Evolutionary conservation across 2,888 invertebrate genomes (phyloP).

Genomic region (Cataglyphis albicans): DNA sequence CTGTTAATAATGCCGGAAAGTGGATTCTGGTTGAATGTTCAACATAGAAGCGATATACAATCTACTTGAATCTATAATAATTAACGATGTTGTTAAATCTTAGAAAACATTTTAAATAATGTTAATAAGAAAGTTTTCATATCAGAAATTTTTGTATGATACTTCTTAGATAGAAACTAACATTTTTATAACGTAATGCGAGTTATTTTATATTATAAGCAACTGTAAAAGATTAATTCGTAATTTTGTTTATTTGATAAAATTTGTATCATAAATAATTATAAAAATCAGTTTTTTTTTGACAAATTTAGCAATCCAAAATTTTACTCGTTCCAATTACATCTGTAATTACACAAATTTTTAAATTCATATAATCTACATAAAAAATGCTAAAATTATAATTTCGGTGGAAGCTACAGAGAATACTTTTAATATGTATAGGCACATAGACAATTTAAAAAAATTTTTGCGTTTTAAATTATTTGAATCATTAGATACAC

Average conservation of each 20-base stretch:
- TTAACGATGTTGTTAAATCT: slow-evolving; percentile 22
- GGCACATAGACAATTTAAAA: not conserved
- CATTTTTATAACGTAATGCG: too few species aligned
- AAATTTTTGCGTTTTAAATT: not conserved
- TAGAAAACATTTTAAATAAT: not conserved
- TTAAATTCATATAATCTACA: not conserved
- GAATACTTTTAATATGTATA: not conserved
- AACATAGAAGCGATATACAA: slow-evolving; percentile 58
- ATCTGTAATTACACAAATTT: not conserved
- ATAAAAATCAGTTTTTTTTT: too few species aligned
- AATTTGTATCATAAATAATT: too few species aligned
- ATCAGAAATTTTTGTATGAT: not conserved
- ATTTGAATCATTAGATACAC: not conserved
- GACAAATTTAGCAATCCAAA: not conserved
- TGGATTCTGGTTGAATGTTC: slow-evolving; percentile 71
- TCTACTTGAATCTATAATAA: not conserved
- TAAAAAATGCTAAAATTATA: not conserved
- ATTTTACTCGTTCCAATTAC: not conserved
- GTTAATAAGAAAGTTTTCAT: not conserved
- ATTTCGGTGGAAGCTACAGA: not conserved
- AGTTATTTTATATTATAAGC: too few species aligned
- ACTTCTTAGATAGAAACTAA: too few species aligned
- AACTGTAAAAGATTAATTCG: too few species aligned
- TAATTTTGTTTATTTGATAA: too few species aligned
- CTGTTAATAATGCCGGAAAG: slow-evolving; percentile 52